phyloP scores from a whole-genome alignment of 2,113 vertebrate species.

The Oophaga pumilio region DNA sequence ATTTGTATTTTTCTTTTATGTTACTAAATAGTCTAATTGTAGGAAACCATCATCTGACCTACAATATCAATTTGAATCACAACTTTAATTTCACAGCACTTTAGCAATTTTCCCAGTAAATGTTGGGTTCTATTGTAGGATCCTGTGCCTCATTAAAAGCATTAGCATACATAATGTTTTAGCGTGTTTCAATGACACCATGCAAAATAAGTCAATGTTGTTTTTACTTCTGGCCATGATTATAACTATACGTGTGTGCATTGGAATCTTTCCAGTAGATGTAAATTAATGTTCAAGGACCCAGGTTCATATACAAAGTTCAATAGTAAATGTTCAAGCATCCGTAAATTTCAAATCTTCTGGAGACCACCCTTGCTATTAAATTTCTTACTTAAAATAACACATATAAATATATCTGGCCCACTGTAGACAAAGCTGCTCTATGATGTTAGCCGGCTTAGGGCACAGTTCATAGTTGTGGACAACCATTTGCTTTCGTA shows the following conservation, averaged over 20 bases:
- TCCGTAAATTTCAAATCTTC: conserved; percentile 15
- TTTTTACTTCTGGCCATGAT: conserved; percentile 33
- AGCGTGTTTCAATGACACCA: background rate
- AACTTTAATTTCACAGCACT: background rate
- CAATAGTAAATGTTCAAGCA: conserved; percentile 9
- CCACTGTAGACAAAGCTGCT: background rate
- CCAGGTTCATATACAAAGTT: conserved; percentile 27
- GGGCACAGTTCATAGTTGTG: background rate
- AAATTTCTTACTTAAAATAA: conserved; percentile 5
- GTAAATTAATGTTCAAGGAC: conserved; percentile 16
- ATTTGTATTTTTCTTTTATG: conserved; percentile 6
- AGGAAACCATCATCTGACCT: background rate
- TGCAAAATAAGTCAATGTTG: conserved; percentile 19
- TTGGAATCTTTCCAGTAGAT: conserved; percentile 28
- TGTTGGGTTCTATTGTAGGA: background rate
- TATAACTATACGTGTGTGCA: conserved; percentile 9
- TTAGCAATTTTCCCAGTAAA: background rate
- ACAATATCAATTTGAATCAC: conserved; percentile 25
- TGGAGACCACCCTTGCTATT: background rate
- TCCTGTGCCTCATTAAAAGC: background rate
- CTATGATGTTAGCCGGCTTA: background rate
- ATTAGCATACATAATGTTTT: background rate
- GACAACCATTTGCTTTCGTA: background rate
- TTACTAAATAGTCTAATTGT: background rate
- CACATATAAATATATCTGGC: conserved; percentile 11